Evolutionary conservation across 2,888 invertebrate genomes (phyloP), one percentile per base, ranked within the genome.

Genomic region (Leptogaster cylindrica): DNA sequence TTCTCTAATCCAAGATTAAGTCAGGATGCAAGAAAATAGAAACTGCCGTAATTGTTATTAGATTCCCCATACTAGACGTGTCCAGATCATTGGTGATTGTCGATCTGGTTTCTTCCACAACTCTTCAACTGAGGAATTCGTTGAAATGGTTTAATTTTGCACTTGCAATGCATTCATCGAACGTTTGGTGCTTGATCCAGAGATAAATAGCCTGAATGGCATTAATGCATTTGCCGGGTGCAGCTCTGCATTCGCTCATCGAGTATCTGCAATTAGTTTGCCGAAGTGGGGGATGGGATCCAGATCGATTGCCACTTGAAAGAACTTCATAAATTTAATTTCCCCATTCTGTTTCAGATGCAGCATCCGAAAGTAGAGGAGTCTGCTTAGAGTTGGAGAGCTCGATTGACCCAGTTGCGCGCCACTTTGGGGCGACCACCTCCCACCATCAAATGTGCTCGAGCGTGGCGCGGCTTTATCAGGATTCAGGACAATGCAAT

Each of bases 391-490:
- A 18, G 18, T n/a, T n/a, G 2, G 18, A 16, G 41, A 41, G n/a
- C 12, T 20, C 39, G 55, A 55, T 55, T 55, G 55, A 39, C 55
- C 55, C 8, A 55, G 55, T 55, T 55, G n/a, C 36, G 12, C 3
- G 16, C 7, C 16, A 12, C 20, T n/a, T 23, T 20, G 36, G 6
- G 5, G 6, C 39, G 23, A 12, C 36, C 23, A 14, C 16, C 23
- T 39, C 33, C 23, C 39, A 23, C 12, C 12, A 23, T 55, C 55
- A 25, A 23, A 1, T n/a, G n/a, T n/a, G n/a, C n/a, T n/a, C n/a
- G n/a, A n/a, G n/a, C 12, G 14, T 20, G 12, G 5, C 14, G 55
- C 39, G 39, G 23, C 31, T 8, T 20, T 36, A 23, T 18, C 3
- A 8, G 28, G 6, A 25, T 23, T 23, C 23, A 36, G 33, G 55